Evolutionary conservation across 2,113 vertebrate genomes (phyloP), one percentile per base, ranked within the genome.

Genomic region (Clupea harengus): DNA sequence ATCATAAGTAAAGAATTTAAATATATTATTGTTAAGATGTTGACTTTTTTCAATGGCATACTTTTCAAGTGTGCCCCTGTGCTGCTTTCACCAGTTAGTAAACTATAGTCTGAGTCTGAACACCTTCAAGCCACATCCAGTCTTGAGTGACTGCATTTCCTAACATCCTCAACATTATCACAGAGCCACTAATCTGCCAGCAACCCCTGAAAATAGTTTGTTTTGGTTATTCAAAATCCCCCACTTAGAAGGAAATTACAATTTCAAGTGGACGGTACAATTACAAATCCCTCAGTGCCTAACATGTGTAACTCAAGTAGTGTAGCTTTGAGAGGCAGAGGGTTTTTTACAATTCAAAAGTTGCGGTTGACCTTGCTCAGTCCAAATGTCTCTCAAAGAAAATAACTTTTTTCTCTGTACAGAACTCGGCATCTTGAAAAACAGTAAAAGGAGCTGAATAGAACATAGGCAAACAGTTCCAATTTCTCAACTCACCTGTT

Each of bases 281-380:
- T 84, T 85, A 88, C 85, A 86, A 86, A 86, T 86, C 85, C 81
- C 82, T 84, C 81, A 81, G 85, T 83, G 81, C 84, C 47, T 45
- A 75, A 32, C 81, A 82, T 80, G 32, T 82, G 52, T 82, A 87
- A 85, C 84, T 75, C 75, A 44, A 82, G 82, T 84, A 85, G 78
- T 81, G 50, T 25, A 82, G 64, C 67, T 49, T 83, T 82, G 83
- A 67, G 81, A 28, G 83, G 3, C 72, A 2, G 75, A 81, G 83
- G 39, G 44, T 78, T 60, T 84, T 52, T 83, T 80, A 54, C 82
- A 39, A 82, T 85, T 87, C 50, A 82, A 82, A 45, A 82, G 81
- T 85, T 87, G 81, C 81, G 85, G 87, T 86, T 87, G 88, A 87
- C 88, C 84, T 89, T 85, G 81, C 52, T 85, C 84, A n/a, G 78